Conservation (phyloP, 2,797 vertebrate genomes). For the Kryptopterus vitreolus region DNA sequence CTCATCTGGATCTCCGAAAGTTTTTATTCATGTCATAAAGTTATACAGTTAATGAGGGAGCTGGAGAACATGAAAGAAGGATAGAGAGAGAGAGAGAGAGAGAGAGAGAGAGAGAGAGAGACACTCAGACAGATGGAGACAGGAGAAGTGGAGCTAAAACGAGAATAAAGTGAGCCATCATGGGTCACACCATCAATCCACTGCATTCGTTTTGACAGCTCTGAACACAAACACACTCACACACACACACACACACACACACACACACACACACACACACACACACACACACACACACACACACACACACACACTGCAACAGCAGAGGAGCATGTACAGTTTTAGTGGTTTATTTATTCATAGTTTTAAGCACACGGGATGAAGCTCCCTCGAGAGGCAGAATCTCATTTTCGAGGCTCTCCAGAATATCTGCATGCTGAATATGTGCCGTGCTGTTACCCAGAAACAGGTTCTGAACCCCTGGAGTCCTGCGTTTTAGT, state of each 20-base stretch:
- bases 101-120: constrained; percentile 8
- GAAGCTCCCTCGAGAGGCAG: constrained; percentile 45
- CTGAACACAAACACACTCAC: constrained; percentile 31
- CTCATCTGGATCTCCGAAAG: neutral
- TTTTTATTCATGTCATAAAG: neutral
- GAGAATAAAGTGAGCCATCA: constrained; percentile 37
- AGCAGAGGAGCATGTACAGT: constrained; percentile 35
- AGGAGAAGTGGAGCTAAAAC: constrained; percentile 13
- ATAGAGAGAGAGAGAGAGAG: neutral
- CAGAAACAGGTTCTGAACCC: constrained; percentile 37
- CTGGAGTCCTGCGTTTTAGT: constrained; percentile 33
- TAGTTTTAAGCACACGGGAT: constrained; percentile 49
- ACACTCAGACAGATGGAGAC: constrained; percentile 12
- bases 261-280: constrained; percentile 37
- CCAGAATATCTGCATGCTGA: constrained; percentile 18
- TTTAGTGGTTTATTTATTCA: constrained; percentile 47
- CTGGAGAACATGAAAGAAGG: neutral
- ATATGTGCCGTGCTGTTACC: constrained; percentile 37
- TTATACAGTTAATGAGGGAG: neutral
- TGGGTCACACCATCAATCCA: constrained; percentile 41
- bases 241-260: constrained; percentile 34
- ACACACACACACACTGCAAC: no score
- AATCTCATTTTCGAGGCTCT: constrained; percentile 46
- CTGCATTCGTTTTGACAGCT: constrained; percentile 37
- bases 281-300: constrained; percentile 30